Conservation (phyloP, 2,888 invertebrate genomes). For the Bombylius major region DNA sequence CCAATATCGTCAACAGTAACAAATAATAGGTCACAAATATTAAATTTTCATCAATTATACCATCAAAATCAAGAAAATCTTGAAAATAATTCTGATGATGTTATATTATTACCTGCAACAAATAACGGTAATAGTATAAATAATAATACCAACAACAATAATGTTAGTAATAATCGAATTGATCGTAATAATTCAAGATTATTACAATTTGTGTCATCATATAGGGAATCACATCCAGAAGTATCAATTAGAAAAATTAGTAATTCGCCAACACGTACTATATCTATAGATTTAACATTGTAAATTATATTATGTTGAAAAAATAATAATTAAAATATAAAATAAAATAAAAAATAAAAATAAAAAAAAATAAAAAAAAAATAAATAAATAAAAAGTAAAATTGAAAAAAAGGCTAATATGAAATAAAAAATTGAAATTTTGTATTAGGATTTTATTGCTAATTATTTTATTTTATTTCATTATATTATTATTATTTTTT, state of each 20-base stretch:
- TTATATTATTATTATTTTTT: no score
- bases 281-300: slow-evolving; percentile 34
- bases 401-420: no score
- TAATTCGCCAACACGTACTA: slow-evolving; percentile 24
- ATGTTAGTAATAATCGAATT: slow-evolving; percentile 11
- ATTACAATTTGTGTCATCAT: not conserved
- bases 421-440: no score
- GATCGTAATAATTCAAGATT: slow-evolving; percentile 8
- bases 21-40: slow-evolving; percentile 2
- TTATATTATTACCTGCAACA: slow-evolving; percentile 2
- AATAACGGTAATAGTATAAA: slow-evolving; percentile 12
- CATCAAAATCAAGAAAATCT: slow-evolving; percentile 25
- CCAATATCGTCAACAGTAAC: no score
- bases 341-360: not conserved
- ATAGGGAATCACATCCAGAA: slow-evolving; percentile 1
- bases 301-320: slow-evolving; percentile 15
- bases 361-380: not conserved
- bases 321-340: not conserved
- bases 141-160: slow-evolving; percentile 16
- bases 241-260: slow-evolving; percentile 14
- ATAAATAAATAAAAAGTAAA: no score
- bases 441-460: no score
- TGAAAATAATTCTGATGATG: slow-evolving; percentile 8
- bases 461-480: no score
- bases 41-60: not conserved